phyloP scores from a whole-genome alignment of 2,888 invertebrate species.

The Clusia tigrina region DNA sequence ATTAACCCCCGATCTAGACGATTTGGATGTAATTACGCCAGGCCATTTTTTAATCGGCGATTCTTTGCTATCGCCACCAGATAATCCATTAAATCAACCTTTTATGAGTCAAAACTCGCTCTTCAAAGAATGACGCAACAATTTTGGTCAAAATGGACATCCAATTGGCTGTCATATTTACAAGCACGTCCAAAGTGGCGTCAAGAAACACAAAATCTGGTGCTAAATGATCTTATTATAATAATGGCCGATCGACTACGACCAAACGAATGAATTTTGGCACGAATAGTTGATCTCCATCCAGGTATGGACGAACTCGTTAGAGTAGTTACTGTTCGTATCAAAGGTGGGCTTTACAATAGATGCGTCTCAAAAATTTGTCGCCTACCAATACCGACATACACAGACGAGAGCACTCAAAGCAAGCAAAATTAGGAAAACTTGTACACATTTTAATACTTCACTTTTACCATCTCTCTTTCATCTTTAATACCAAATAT shows the following conservation, averaged over 20 bases:
- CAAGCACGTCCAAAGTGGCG: slow-evolving; percentile 34
- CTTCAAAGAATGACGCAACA: background rate
- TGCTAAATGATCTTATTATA: slow-evolving; percentile 27
- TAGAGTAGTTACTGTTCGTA: background rate
- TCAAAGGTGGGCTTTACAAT: background rate
- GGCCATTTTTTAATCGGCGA: slow-evolving; percentile 20
- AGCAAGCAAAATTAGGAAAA: too few relatives aligned
- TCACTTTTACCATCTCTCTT: too few relatives aligned
- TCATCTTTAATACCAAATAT: too few relatives aligned
- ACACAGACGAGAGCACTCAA: background rate
- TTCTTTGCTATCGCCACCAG: slow-evolving; percentile 11
- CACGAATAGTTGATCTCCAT: slow-evolving; percentile 15
- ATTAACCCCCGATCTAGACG: slow-evolving; percentile 7
- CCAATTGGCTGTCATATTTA: slow-evolving; percentile 33
- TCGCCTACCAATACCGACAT: background rate
- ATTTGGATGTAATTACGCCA: slow-evolving; percentile 16
- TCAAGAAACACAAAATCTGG: slow-evolving; percentile 18
- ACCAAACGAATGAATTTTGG: slow-evolving; percentile 29
- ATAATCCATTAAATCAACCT: background rate
- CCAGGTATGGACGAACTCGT: background rate
- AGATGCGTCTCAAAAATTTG: background rate
- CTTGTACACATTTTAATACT: too few relatives aligned
- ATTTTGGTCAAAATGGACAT: slow-evolving; percentile 31
- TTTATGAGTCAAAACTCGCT: background rate
- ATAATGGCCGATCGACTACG: slow-evolving; percentile 29